Percentiles rank a stretch among this genome's conserved stretches.
phyloP scores from a whole-genome alignment of 2,797 vertebrate species.

The Tadarida brasiliensis region DNA sequence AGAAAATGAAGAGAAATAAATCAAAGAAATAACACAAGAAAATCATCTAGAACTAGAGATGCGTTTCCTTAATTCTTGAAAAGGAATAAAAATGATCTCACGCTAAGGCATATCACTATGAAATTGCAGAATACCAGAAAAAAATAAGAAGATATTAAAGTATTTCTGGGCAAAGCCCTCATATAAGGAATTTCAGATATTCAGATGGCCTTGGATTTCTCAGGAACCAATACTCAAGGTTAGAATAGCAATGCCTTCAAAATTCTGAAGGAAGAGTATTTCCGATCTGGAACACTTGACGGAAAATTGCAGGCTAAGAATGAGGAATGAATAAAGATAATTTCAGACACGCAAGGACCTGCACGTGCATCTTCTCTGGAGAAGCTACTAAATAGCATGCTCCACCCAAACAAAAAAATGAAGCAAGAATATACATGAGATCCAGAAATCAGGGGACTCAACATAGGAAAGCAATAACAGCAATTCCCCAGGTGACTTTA shows the following conservation, averaged over 20 bases:
- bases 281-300: not conserved
- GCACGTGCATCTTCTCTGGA: not conserved
- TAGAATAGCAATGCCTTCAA: not conserved
- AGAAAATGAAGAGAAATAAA: slow-evolving; percentile 71
- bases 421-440: not conserved
- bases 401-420: slow-evolving; percentile 35
- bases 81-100: slow-evolving; percentile 52
- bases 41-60: slow-evolving; percentile 63
- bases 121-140: slow-evolving; percentile 3
- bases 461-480: not conserved
- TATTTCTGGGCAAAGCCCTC: not conserved
- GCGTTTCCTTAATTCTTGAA: slow-evolving; percentile 51
- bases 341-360: not conserved
- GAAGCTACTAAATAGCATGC: not conserved
- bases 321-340: not conserved
- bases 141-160: not conserved
- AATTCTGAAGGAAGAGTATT: not conserved
- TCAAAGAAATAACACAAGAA: slow-evolving; percentile 64
- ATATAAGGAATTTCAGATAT: not conserved
- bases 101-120: not conserved
- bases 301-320: slow-evolving; percentile 5
- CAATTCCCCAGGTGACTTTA: not conserved
- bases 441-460: not conserved
- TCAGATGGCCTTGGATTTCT: not conserved
- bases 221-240: not conserved